phyloP scores from a whole-genome alignment of 2,888 invertebrate genomes.

The Ptychoptera contaminata region DNA sequence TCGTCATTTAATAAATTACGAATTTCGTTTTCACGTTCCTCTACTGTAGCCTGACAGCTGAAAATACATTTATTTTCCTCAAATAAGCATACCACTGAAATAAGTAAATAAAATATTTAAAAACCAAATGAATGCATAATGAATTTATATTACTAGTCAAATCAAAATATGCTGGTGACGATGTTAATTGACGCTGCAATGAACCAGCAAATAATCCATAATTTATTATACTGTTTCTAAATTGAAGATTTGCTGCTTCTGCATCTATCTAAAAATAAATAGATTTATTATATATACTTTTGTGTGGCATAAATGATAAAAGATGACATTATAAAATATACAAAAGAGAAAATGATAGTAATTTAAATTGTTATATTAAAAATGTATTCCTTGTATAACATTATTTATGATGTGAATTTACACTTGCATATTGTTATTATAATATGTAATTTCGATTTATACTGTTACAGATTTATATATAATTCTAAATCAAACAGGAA shows the following conservation, averaged over 20 bases:
- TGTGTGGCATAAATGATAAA: no score
- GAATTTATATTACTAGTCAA: constrained; percentile 20
- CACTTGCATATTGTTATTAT: no score
- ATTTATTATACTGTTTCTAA: constrained; percentile 12
- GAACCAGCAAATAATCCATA: constrained; percentile 17
- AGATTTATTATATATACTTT: no score
- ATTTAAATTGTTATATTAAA: no score
- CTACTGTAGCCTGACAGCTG: constrained; percentile 21
- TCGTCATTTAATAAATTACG: constrained; percentile 17
- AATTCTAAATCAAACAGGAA: no score
- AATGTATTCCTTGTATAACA: no score
- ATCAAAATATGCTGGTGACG: constrained; percentile 14
- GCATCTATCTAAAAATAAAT: constrained; percentile 12
- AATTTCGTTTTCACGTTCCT: constrained; percentile 19
- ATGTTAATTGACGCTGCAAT: constrained; percentile 13
- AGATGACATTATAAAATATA: no score
- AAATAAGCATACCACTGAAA: constrained; percentile 27
- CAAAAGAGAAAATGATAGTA: no score
- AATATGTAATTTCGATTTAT: no score
- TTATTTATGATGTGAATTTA: no score
- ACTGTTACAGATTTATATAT: no score
- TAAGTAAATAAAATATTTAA: constrained; percentile 3
- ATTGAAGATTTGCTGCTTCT: constrained; percentile 11
- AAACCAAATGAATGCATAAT: background rate
- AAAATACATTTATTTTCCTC: constrained; percentile 27